Evolutionary conservation across 37 sponge, comb jelly and placozoan genomes (phyloP), one percentile per base, ranked within the genome.

Genomic region (Mnemiopsis leidyi): DNA sequence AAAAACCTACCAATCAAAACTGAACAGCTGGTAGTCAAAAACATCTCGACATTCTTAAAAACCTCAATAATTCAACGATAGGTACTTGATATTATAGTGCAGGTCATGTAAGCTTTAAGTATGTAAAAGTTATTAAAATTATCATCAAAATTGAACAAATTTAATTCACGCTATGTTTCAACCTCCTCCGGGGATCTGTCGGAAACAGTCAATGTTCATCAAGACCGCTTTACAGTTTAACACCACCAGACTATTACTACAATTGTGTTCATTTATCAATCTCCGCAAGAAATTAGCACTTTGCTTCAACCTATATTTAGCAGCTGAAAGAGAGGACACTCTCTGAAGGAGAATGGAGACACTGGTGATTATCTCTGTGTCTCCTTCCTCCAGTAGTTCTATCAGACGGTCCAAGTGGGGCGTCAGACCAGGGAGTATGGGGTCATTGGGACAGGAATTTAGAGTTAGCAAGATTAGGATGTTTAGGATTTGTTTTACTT

Each of bases 311-410:
- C 36, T 79, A 2, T 13, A 33, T 31, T 35, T 79, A 16, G 82
- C 82, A 36, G 31, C 36, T 20, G 3, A 16, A 9, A 79, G 29
- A 79, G 37, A 18, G 3, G 37, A 36, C 3, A 79, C 21, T 35
- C 82, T 2, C 82, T 79, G 82, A 28, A 79, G 36, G 3, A 79
- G 33, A 13, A 79, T 79, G 36, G 82, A 79, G 5, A 79, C 23
- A 32, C 82, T 79, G 33, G 82, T 35, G 29, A 79, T 69, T 28
- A 69, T 21, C n/a, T 69, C 73, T 28, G 73, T 28, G 73, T 69
- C 73, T 3, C 73, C 73, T 3, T 69, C 73, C 29, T 69, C 28
- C 24, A 25, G 7, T 21, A 69, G 73, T 20, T 69, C 73, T 28
- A 69, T 23, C 28, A 69, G 21, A n/a, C 29, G 1, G 24, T 21